Evolutionary conservation across 2,888 invertebrate species (phyloP), one percentile per base, ranked within the genome.

Genomic region (Adela reaumurella): DNA sequence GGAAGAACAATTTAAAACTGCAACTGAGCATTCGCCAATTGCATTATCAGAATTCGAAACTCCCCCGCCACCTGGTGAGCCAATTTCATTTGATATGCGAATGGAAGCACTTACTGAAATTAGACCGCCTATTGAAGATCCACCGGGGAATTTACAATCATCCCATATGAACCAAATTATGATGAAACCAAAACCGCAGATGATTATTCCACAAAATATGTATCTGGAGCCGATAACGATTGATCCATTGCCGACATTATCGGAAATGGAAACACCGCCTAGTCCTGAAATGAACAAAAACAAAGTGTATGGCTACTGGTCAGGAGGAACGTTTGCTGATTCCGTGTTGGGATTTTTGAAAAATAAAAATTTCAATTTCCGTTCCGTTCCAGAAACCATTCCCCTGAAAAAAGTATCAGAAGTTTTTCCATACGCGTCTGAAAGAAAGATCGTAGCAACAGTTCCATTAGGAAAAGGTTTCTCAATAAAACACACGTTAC

Each of bases 291-390:
- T 59, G 48, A 61, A 66, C 52, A 55, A 56, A 10, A 67, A 67
- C 54, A n/a, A n/a, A n/a, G 65, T 68, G 10, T 73, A 69, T 49
- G 71, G 71, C 2, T 72, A 74, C 53, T 73, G 73, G 73, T 67
- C 68, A 6, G 66, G 67, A 56, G 67, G 72, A 1, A 70, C 68
- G 55, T 74, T 69, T 57, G 72, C 72, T 11, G 67, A 67, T 1
- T 70, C 56, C 49, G 74, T 76, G 18, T 60, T 76, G 52, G 69
- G 72, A 59, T 73, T 73, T 55, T 54, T 78, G 1, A 74, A 73
- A 62, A 68, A 59, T 50, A 67, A 67, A 1, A 70, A 71, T 49
- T 61, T 62, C 45, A 59, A 66, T 42, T 58, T 61, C 6, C 64
- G 56, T 51, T 64, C 61, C 56, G 52, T 67, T 4, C 70, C 70